These are phyloP conservation scores for Drosophila virilis DNA, from an alignment of 1,140 invertebrate species.

Conservation along the genomic window DNA sequence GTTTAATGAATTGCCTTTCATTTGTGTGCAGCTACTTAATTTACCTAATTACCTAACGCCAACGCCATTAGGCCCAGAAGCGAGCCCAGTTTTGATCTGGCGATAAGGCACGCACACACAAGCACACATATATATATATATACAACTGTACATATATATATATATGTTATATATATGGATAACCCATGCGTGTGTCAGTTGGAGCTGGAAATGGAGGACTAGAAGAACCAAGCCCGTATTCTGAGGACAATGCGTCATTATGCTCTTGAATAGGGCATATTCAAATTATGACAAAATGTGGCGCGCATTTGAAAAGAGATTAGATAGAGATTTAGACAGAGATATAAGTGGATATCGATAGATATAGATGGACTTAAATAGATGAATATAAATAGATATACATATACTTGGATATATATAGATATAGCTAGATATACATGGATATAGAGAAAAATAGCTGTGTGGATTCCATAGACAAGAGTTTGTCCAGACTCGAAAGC, in stretches of 20 bases:
- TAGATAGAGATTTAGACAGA: no score
- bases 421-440: no score
- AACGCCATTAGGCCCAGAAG: slow-evolving; percentile 59
- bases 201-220: not conserved
- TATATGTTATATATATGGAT: not conserved
- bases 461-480: no score
- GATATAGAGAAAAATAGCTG: no score
- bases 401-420: no score
- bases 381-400: no score
- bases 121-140: not conserved
- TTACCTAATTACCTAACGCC: slow-evolving; percentile 65
- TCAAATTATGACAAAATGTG: not conserved
- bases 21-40: slow-evolving; percentile 69
- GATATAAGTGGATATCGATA: no score
- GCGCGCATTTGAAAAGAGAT: no score
- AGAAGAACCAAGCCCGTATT: slow-evolving; percentile 25
- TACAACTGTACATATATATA: not conserved
- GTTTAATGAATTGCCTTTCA: slow-evolving; percentile 67
- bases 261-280: slow-evolving; percentile 13
- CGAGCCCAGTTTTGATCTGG: slow-evolving; percentile 35
- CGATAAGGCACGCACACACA: slow-evolving; percentile 65
- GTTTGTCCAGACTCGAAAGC: no score
- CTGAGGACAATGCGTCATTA: slow-evolving; percentile 61
- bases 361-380: no score
- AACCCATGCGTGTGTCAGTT: not conserved